Base-by-base conservation (phyloP, 2,888 invertebrate species). In the Megaustenia siamemsis region DNA sequence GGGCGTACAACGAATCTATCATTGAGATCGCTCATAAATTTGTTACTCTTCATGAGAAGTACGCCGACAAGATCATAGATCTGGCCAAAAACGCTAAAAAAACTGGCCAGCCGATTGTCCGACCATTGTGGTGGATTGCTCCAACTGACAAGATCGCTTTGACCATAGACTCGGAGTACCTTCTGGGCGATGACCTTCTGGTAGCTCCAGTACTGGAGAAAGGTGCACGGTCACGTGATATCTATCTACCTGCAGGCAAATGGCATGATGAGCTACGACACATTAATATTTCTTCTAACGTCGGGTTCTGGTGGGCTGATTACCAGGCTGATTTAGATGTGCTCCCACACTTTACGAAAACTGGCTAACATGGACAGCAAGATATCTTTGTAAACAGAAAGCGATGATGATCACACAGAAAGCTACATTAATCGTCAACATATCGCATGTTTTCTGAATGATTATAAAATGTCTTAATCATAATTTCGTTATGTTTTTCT, bases 91-190 rank as follows among this genome's bases (percentile, higher is more conserved):
- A 91, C 35, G 87, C 91, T 3, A 86, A 86, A 3, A 32, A n/a
- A 49, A 91, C 91, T 3, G 93, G 93, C 0, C 95, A 96, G 66
- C 99, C 99, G 0, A 97, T 99, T 0, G 97, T 98, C 94, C 95
- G 98, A 40, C 98, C 99, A 0, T 92, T 98, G 35, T 97, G 98
- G 96, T 96, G 97, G 89, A 96, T 98, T 89, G 99, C 96, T 93
- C 98, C 99, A 0, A 93, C 95, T 0, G 99, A 99, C 91, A 95
- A 95, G 15, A 95, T 96, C 8, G 95, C 96, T 0, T 97, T 96
- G 90, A 96, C 96, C 68, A 96, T 98, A 86, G 98, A 99, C 88
- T 96, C 97, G 8, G 90, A 93, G 86, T 93, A 93, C 87, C 86
- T 94, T 3, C 86, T 94, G 6, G 94, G 94, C 2, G 87, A 93